These are phyloP conservation scores for Dendrolimus punctatus DNA, from an alignment of 1,140 invertebrate genomes.

Conservation along the genomic window DNA sequence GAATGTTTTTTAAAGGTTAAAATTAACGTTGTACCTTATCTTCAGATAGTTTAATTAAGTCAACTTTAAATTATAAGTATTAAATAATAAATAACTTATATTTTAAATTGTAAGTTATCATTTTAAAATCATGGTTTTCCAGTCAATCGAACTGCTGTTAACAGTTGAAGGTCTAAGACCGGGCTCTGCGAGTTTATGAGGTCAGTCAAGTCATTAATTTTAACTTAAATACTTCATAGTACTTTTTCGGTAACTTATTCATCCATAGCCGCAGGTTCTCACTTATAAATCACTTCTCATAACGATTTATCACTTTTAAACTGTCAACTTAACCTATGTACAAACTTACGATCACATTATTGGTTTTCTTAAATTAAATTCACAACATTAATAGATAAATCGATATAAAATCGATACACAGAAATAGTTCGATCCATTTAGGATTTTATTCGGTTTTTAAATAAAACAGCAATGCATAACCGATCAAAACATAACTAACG, in stretches of 20 bases:
- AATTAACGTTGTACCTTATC: no score
- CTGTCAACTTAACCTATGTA: slow-evolving; percentile 42
- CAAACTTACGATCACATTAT: background rate
- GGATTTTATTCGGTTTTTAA: slow-evolving; percentile 23
- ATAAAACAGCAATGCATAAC: slow-evolving; percentile 23
- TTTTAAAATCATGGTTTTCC: no score
- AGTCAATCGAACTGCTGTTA: slow-evolving; percentile 9
- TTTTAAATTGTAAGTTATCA: no score
- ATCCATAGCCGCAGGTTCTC: no score
- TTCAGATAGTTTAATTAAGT: no score
- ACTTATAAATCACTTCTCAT: background rate
- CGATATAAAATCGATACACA: slow-evolving; percentile 9
- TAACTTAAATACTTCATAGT: background rate
- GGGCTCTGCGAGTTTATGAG: slow-evolving; percentile 17
- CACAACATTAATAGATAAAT: slow-evolving; percentile 14
- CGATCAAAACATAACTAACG: slow-evolving; percentile 48
- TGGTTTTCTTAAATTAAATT: background rate
- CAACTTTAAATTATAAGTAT: no score
- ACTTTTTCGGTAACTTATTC: no score
- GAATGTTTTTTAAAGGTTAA: no score
- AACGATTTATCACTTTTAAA: slow-evolving; percentile 2
- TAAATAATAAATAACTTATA: no score
- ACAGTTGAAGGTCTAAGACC: slow-evolving; percentile 24
- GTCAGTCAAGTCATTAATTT: background rate
- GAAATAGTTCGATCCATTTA: slow-evolving; percentile 35